Base-by-base conservation (phyloP, 53 echinoderm and acorn worm species). In the Zoroaster sp. region DNA sequence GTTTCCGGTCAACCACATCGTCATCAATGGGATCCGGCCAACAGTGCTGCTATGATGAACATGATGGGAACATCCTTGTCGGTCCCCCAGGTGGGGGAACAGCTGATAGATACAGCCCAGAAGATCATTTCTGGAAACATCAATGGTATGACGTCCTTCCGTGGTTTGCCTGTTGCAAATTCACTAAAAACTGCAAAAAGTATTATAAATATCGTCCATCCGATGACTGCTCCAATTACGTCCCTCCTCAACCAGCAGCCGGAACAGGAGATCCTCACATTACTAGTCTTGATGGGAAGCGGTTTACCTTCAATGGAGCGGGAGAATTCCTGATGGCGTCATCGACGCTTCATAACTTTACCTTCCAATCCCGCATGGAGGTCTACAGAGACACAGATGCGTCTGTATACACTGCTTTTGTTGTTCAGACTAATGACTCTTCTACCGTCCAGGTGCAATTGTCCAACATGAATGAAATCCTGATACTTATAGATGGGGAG, bases 261-360 rank as follows among this genome's bases (percentile, higher is more conserved):
- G 93, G 93, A 4, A 90, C 73, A 5, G 93, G 90, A 20, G 93
- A 93, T 74, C 93, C 90, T 2, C 93, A 93, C 69, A 68, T 93
- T 0, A 83, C 49, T n/a, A 92, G 82, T 83, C 71, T 93, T 10
- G 93, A 93, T 51, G 79, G 87, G 6, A 71, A 78, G 14, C 69
- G 71, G 42, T 87, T 78, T 18, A 93, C 90, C 20, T 93, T 93
- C 72, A 93, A 93, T 18, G 90, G 93, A 20, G 92, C 83, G 21
- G 92, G 92, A 2, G 92, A 92, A 47, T 92, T 89, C 41, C 74
- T 87, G 47, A 87, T 93, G 32, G 66, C 69, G 17, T 83, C 51
- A 1, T 86, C 90, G 2, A 39, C 33, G 2, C 49, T 90, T n/a
- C 87, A 90, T 74, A 72, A 87, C 67, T 21, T 90, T 0, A 79